Evolutionary conservation across 2,888 invertebrate species (phyloP).

Genomic region (Lasioglossum morio): DNA sequence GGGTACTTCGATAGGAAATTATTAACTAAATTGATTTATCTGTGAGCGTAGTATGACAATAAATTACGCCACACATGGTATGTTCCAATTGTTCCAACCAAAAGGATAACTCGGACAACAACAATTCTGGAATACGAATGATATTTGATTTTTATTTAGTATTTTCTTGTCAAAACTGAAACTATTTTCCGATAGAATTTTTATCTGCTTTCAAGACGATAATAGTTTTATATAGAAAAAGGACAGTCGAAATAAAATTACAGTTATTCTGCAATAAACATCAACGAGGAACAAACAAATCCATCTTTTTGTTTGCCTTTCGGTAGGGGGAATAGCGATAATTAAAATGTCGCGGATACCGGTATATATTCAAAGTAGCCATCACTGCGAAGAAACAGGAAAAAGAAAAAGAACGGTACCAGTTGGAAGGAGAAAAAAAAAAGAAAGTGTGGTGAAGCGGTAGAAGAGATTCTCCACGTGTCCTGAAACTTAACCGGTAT

Average conservation of each 20-base stretch:
- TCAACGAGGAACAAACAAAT: no score
- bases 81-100: not conserved
- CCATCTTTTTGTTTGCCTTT: conserved; percentile 19
- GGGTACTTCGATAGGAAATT: not conserved
- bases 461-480: conserved; percentile 61
- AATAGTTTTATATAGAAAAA: no score
- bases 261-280: no score
- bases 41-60: no score
- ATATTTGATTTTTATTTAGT: no score
- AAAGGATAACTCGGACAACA: not conserved
- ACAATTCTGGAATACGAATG: no score
- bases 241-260: no score
- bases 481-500: conserved; percentile 65
- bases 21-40: not conserved
- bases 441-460: not conserved
- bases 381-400: conserved; percentile 24
- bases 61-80: no score
- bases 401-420: conserved; percentile 1
- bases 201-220: no score
- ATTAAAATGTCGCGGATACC: conserved; percentile 29
- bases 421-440: conserved; percentile 6
- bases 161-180: no score
- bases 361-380: conserved; percentile 39
- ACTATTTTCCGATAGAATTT: no score
- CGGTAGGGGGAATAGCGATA: conserved; percentile 10